A percentile compares a stretch with the other conserved stretches of the same genome.
Conservation (phyloP, 2,888 invertebrate species). For the Chamaedrilus cognettii region DNA sequence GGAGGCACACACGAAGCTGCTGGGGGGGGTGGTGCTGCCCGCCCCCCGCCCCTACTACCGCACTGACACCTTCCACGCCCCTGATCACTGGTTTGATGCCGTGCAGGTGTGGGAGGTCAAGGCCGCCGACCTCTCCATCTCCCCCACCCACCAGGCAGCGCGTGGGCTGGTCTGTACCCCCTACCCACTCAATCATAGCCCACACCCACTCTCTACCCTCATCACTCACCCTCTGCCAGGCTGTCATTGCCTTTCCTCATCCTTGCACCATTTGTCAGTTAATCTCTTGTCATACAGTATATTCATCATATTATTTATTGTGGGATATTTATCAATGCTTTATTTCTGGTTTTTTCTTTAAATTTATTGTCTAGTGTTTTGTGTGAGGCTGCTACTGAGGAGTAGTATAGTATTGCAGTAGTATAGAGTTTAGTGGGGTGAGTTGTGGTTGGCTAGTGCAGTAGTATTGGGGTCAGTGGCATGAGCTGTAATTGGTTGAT, state of each 20-base stretch:
- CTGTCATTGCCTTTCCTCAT: not conserved
- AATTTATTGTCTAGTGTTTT: too few relatives aligned
- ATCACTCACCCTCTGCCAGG: not conserved
- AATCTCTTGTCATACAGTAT: not conserved
- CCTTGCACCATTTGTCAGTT: not conserved
- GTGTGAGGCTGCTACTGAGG: too few relatives aligned
- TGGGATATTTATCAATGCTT: too few relatives aligned
- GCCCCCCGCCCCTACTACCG: slow-evolving; percentile 70
- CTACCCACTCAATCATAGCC: not conserved
- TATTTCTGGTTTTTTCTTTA: too few relatives aligned
- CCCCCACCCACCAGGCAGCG: slow-evolving; percentile 90
- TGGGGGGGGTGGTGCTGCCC: slow-evolving; percentile 76
- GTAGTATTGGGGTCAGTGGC: too few relatives aligned
- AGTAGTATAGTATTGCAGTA: too few relatives aligned
- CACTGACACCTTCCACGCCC: slow-evolving; percentile 60
- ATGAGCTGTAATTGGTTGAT: too few relatives aligned
- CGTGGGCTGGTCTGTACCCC: slow-evolving; percentile 68
- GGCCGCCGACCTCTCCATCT: slow-evolving; percentile 95
- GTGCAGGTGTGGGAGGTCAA: slow-evolving; percentile 94
- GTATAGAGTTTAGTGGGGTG: too few relatives aligned
- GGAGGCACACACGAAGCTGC: slow-evolving; percentile 72
- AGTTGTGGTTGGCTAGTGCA: too few relatives aligned
- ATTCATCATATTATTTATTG: not conserved
- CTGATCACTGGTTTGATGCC: slow-evolving; percentile 64
- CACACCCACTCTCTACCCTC: not conserved